Evolutionary conservation across 2,888 invertebrate species (phyloP).

Genomic region (Perdita meconis): DNA sequence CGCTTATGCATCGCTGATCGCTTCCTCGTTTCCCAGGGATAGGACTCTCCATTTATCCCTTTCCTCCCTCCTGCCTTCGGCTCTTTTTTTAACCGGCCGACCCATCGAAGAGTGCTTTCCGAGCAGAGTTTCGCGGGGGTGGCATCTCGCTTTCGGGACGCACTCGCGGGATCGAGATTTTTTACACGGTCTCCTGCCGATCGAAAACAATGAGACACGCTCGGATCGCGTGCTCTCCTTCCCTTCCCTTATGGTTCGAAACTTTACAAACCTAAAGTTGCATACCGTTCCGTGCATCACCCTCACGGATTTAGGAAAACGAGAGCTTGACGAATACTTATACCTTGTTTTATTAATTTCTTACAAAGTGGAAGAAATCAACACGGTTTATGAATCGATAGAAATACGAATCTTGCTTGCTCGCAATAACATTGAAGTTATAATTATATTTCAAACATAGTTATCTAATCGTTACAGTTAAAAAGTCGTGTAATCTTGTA

Average conservation of each 20-base stretch:
- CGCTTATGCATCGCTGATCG: slow-evolving; percentile 64
- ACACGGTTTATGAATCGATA: too few species aligned
- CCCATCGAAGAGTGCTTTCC: slow-evolving; percentile 10
- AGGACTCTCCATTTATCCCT: slow-evolving; percentile 38
- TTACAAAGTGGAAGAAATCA: too few species aligned
- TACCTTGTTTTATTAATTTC: too few species aligned
- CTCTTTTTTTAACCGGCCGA: slow-evolving; percentile 12
- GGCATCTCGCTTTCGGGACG: not conserved
- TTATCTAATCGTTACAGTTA: too few species aligned
- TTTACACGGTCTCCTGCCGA: not conserved
- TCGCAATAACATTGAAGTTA: too few species aligned
- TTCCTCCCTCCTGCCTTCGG: not conserved
- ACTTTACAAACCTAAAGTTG: not conserved
- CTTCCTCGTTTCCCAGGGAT: slow-evolving; percentile 54
- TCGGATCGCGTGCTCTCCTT: not conserved
- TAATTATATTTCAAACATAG: too few species aligned
- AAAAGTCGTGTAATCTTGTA: too few species aligned
- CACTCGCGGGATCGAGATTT: slow-evolving; percentile 4
- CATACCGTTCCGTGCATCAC: not conserved
- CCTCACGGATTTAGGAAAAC: not conserved
- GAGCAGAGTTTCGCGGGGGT: not conserved
- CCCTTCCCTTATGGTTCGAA: not conserved
- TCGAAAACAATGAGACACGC: slow-evolving; percentile 10
- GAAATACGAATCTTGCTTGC: too few species aligned
- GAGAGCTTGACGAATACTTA: too few species aligned